These are phyloP conservation scores for Mycalesis mineus DNA, from an alignment of 2,888 invertebrate species.

Conservation along the genomic window DNA sequence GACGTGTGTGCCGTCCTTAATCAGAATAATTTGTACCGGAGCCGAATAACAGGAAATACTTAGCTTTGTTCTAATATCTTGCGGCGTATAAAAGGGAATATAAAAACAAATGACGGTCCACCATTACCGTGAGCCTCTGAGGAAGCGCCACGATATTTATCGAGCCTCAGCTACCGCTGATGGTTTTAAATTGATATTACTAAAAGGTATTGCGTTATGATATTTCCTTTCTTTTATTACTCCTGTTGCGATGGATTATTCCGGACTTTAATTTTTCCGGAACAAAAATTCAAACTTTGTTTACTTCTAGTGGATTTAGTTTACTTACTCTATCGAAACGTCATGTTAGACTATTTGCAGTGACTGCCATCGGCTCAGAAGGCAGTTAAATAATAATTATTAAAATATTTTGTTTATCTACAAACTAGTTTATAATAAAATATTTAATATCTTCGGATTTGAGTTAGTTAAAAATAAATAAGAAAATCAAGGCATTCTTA, in stretches of 20 bases:
- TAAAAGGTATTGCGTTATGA: background rate
- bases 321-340: no score
- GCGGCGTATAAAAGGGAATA: conserved; percentile 36
- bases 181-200: conserved; percentile 16
- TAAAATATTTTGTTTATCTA: no score
- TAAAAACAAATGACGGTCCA: conserved; percentile 41
- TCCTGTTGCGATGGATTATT: background rate
- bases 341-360: no score
- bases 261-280: no score
- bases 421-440: no score
- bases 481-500: no score
- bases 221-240: conserved; percentile 10
- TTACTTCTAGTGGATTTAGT: no score
- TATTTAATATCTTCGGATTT: no score
- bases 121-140: conserved; percentile 21
- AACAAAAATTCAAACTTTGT: no score
- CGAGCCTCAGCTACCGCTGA: conserved; percentile 15
- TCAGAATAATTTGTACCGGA: conserved; percentile 53
- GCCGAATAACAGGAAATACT: conserved; percentile 53
- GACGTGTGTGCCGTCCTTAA: conserved; percentile 33
- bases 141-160: conserved; percentile 19
- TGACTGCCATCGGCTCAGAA: no score
- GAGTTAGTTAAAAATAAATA: no score
- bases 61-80: conserved; percentile 56
- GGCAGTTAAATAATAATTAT: no score